Evolutionary conservation across 2,797 vertebrate genomes (phyloP).

Genomic region (Melanotaenia trifasciata): DNA sequence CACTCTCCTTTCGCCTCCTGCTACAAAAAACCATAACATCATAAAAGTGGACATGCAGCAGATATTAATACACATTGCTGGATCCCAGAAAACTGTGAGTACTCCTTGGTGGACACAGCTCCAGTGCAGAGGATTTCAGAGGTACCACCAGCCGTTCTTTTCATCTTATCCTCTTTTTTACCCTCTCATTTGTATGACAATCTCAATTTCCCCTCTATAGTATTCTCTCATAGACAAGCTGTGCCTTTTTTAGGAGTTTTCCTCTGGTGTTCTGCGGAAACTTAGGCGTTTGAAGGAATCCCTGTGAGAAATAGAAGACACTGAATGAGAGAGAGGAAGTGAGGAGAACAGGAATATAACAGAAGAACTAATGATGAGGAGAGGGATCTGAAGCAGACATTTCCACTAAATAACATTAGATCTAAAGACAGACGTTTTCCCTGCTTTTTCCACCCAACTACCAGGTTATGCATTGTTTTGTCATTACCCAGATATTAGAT

Average conservation of each 20-base stretch:
- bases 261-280: conserved; percentile 83
- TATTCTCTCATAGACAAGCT: conserved; percentile 28
- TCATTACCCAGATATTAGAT: neutral
- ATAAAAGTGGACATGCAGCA: conserved; percentile 42
- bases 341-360: conserved; percentile 1
- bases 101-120: conserved; percentile 29
- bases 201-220: conserved; percentile 47
- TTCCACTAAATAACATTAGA: neutral
- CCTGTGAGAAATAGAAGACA: conserved; percentile 64
- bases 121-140: conserved; percentile 20
- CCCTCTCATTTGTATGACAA: conserved; percentile 46
- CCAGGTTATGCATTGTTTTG: neutral
- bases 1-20: conserved; percentile 29
- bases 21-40: conserved; percentile 39
- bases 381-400: neutral
- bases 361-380: conserved; percentile 16
- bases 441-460: neutral
- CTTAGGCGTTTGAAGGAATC: conserved; percentile 86
- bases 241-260: conserved; percentile 78
- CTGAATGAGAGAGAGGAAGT: conserved; percentile 11
- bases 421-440: neutral
- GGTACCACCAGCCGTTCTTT: conserved; percentile 44
- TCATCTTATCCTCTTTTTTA: conserved; percentile 40
- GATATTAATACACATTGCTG: conserved; percentile 35
- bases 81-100: conserved; percentile 41